Conservation (phyloP, 2,888 invertebrate genomes). For the Sericinus montela region DNA sequence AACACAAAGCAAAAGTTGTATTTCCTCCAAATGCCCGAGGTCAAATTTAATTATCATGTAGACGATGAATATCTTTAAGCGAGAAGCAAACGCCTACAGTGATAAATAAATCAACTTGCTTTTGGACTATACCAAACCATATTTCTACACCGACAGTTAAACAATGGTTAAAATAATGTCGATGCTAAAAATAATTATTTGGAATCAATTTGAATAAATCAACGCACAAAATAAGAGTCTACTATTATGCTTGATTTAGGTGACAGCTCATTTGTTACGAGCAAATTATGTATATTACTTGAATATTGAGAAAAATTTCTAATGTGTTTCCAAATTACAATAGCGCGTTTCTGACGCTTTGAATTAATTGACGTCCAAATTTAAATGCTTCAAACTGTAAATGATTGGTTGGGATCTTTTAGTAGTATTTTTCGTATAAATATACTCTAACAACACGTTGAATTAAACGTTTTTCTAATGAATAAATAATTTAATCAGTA, state of each 20-base stretch:
- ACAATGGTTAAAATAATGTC: slow-evolving; percentile 71
- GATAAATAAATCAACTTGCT: slow-evolving; percentile 54
- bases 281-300: slow-evolving; percentile 48
- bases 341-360: slow-evolving; percentile 11
- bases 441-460: too few species aligned
- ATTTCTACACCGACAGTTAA: slow-evolving; percentile 61
- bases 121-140: slow-evolving; percentile 39
- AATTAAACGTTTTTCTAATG: too few species aligned
- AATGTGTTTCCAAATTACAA: slow-evolving; percentile 26
- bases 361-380: slow-evolving; percentile 14
- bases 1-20: slow-evolving; percentile 56
- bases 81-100: slow-evolving; percentile 56
- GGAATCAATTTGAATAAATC: slow-evolving; percentile 71
- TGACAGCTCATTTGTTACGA: slow-evolving; percentile 61
- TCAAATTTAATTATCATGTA: slow-evolving; percentile 76
- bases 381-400: background rate
- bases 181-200: slow-evolving; percentile 70
- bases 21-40: slow-evolving; percentile 57
- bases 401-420: slow-evolving; percentile 6
- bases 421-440: too few species aligned
- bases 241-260: slow-evolving; percentile 69
- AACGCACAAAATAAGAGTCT: slow-evolving; percentile 69
- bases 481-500: too few species aligned
- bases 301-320: slow-evolving; percentile 29
- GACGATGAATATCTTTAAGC: slow-evolving; percentile 48